Conservation (phyloP, 2,888 invertebrate species). For the Bruchidius siliquastri region DNA sequence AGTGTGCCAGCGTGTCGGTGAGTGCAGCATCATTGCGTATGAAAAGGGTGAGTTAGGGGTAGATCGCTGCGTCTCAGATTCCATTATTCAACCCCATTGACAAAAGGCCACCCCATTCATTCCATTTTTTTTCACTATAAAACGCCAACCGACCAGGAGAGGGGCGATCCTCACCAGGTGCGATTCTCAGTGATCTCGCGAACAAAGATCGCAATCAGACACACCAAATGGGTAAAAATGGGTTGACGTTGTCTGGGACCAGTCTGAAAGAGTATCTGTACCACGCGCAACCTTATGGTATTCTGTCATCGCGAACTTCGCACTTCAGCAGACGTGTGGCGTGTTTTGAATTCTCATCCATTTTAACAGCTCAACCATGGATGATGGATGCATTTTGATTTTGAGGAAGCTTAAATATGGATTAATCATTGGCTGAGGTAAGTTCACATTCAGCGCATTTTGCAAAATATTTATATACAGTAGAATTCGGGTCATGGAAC, state of each 20-base stretch:
- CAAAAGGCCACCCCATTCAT: conserved; percentile 43
- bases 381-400: too few relatives aligned
- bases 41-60: conserved; percentile 47
- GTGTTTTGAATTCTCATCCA: too few relatives aligned
- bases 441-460: too few relatives aligned
- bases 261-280: neutral
- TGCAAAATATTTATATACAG: too few relatives aligned
- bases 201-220: conserved; percentile 46
- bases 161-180: conserved; percentile 44
- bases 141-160: conserved; percentile 40
- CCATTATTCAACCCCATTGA: conserved; percentile 48
- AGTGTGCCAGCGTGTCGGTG: conserved; percentile 14
- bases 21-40: conserved; percentile 45
- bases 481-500: too few relatives aligned
- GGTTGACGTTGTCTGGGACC: conserved; percentile 17
- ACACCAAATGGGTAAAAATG: conserved; percentile 41
- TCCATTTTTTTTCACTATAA: conserved; percentile 45
- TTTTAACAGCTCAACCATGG: too few relatives aligned
- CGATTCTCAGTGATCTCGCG: conserved; percentile 41
- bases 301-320: neutral
- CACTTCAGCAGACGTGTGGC: neutral
- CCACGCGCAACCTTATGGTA: neutral
- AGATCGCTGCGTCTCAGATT: conserved; percentile 46
- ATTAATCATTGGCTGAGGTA: too few relatives aligned
- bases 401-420: too few relatives aligned